Conservation (phyloP, 2,888 invertebrate species). For the Gonocerus acuteangulatus region DNA sequence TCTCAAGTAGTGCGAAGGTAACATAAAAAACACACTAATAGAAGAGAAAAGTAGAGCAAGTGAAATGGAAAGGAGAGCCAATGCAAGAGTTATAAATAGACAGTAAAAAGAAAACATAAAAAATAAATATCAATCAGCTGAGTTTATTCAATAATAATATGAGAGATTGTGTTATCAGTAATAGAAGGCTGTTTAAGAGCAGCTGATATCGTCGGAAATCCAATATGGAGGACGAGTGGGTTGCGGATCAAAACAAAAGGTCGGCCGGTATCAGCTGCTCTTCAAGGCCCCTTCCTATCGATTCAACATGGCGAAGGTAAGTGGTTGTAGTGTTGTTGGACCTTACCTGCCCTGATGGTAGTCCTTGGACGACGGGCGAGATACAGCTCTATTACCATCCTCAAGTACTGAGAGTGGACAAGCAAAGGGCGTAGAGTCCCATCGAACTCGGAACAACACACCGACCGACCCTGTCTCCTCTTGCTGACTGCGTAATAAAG, state of each 20-base stretch:
- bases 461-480: conserved; percentile 1
- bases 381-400: conserved; percentile 18
- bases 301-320: conserved; percentile 10
- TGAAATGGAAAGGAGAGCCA: no score
- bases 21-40: no score
- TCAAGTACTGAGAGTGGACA: neutral
- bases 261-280: conserved; percentile 8
- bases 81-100: no score
- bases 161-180: no score
- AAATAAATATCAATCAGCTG: no score
- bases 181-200: neutral
- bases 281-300: conserved; percentile 17
- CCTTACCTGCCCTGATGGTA: conserved; percentile 19
- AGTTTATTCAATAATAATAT: no score
- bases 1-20: no score
- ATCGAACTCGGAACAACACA: conserved; percentile 7
- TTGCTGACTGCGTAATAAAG: conserved; percentile 28
- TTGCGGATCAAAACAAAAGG: conserved; percentile 14
- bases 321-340: neutral
- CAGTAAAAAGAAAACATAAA: no score
- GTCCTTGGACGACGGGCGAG: conserved; percentile 14
- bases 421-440: neutral
- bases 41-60: no score
- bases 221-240: conserved; percentile 18
- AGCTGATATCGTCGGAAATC: neutral